Evolutionary conservation across 2,113 vertebrate species (phyloP), one percentile per base, ranked within the genome.

Genomic region (Carassius gibelio): DNA sequence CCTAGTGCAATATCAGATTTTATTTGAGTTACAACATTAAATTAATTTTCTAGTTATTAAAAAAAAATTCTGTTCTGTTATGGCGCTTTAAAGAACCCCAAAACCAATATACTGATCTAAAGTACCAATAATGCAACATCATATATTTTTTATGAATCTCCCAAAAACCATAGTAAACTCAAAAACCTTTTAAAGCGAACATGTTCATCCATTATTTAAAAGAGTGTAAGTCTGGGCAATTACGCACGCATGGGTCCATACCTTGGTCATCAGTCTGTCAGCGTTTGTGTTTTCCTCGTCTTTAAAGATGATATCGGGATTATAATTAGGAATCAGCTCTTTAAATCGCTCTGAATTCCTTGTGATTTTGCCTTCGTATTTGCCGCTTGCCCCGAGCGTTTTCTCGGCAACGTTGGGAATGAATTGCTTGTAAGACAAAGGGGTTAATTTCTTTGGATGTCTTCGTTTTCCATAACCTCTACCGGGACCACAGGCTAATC

Each of bases 261-360:
- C 96, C 96, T 97, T 96, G 93, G 96, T 97, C 96, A 97, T 97
- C 90, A 97, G 95, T 84, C 96, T 94, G 94, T 97, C 96, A 17
- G 96, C 96, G 88, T 95, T 96, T 9, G 95, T 97, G 93, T 96
- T 96, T 90, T 97, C 96, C 91, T 97, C 96, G 91, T 97, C 96
- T 92, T 97, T 97, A 92, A 97, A 97, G 89, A 96, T 96, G 92
- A 97, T 97, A 94, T 97, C 96, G 84, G 96, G 96, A 91, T 97
- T 97, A 93, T 97, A 97, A 92, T 97, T 97, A 91, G 96, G 96
- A 89, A 95, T 97, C 91, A 97, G 94, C 89, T 97, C 96, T 92
- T 97, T 97, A 92, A 96, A 97, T 87, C 96, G 92, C 92, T 97
- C 96, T 21, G 96, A 97, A 94, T 94, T 95, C 89, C 95, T 94